phyloP scores from a whole-genome alignment of 1,140 invertebrate species.

The Pseudomyrmex sp. region DNA sequence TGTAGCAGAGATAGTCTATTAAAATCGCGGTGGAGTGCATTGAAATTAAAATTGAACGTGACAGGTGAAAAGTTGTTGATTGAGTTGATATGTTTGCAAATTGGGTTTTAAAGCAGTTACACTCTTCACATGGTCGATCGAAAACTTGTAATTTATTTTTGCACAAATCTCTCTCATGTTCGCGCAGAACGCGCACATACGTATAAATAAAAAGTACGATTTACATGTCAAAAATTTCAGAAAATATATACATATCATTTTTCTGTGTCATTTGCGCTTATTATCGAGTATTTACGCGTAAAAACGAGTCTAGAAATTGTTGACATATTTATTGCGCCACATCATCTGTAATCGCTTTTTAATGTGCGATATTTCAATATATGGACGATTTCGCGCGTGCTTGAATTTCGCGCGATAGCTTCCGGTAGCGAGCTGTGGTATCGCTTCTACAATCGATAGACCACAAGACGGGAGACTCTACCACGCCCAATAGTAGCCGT shows the following conservation, averaged over 20 bases:
- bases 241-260: slow-evolving; percentile 2
- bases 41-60: slow-evolving; percentile 9
- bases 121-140: background rate
- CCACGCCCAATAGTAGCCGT: slow-evolving; percentile 70
- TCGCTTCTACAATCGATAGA: slow-evolving; percentile 54
- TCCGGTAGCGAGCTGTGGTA: slow-evolving; percentile 27
- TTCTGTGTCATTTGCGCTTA: slow-evolving; percentile 8
- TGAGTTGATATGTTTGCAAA: background rate
- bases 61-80: background rate
- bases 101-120: slow-evolving; percentile 23
- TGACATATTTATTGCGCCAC: slow-evolving; percentile 12
- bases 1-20: background rate
- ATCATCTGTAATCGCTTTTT: background rate
- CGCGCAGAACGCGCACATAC: background rate
- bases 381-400: background rate
- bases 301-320: slow-evolving; percentile 24
- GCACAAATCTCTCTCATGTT: slow-evolving; percentile 13
- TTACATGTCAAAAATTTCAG: too few relatives aligned
- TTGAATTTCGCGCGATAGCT: slow-evolving; percentile 48
- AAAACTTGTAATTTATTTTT: slow-evolving; percentile 33
- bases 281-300: slow-evolving; percentile 3
- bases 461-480: slow-evolving; percentile 59
- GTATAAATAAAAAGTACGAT: too few relatives aligned
- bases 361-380: background rate
- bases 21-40: background rate